Conservation (phyloP, 1,140 invertebrate genomes). For the Bombus fervidus region DNA sequence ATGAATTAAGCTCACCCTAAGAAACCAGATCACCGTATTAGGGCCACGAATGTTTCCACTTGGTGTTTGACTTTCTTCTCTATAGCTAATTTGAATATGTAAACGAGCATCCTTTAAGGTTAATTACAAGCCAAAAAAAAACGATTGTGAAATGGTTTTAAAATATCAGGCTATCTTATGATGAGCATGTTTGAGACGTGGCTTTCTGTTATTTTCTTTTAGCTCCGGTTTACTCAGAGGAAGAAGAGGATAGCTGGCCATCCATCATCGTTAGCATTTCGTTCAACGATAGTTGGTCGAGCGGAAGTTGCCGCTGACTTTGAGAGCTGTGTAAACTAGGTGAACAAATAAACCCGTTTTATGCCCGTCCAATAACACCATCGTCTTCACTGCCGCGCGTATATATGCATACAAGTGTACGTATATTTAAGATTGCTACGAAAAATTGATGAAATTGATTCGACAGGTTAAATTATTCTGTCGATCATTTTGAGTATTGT, state of each 20-base stretch:
- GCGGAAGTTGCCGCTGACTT: conserved; percentile 65
- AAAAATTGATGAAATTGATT: background rate
- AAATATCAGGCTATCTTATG: background rate
- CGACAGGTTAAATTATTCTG: background rate
- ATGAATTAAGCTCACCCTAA: background rate
- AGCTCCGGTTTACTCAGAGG: conserved; percentile 22
- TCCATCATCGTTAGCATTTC: conserved; percentile 80
- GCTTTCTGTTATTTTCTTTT: background rate
- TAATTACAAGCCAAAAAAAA: background rate
- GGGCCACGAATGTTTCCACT: background rate
- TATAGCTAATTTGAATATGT: conserved; percentile 19
- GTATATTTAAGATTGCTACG: background rate
- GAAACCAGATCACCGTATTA: background rate
- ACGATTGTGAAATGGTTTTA: background rate
- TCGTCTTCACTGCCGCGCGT: conserved; percentile 29
- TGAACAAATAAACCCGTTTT: conserved; percentile 74
- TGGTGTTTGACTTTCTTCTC: background rate
- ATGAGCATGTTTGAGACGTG: background rate
- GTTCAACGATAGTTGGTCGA: conserved; percentile 72
- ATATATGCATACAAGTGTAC: conserved; percentile 30
- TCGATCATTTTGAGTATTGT: no score
- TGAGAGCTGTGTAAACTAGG: conserved; percentile 73
- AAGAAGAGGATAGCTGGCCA: conserved; percentile 63
- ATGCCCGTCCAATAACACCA: conserved; percentile 53
- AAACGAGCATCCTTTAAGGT: background rate